Conservation (phyloP, 1,140 invertebrate genomes). For the Diabrotica virgifera region DNA sequence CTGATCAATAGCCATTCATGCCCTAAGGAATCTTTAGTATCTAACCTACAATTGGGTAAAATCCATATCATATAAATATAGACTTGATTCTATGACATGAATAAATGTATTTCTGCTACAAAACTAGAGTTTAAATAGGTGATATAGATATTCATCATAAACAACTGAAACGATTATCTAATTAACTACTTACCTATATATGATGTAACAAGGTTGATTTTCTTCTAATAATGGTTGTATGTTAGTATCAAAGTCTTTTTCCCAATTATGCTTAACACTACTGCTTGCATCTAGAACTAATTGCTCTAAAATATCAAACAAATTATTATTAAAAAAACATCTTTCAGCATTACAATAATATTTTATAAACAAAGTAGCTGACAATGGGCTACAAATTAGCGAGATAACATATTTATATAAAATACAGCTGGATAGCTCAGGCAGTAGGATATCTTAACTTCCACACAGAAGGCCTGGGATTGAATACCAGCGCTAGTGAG, state of each 20-base stretch:
- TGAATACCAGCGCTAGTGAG: too few relatives aligned
- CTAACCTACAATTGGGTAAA: constrained; percentile 58
- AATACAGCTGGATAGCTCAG: too few relatives aligned
- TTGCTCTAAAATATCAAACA: constrained; percentile 65
- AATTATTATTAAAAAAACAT: too few relatives aligned
- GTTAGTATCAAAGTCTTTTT: constrained; percentile 83
- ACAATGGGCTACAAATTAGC: too few relatives aligned
- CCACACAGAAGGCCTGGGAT: too few relatives aligned
- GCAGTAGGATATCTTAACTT: too few relatives aligned
- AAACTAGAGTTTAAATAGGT: neutral
- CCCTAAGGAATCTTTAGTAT: constrained; percentile 71
- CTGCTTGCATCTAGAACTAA: constrained; percentile 65
- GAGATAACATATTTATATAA: too few relatives aligned
- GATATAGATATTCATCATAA: constrained; percentile 7
- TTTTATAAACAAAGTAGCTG: too few relatives aligned
- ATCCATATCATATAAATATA: too few relatives aligned
- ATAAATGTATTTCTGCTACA: too few relatives aligned
- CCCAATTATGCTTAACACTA: constrained; percentile 74
- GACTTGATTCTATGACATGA: too few relatives aligned
- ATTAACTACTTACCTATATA: constrained; percentile 65
- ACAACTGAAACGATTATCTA: constrained; percentile 40
- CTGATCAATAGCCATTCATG: constrained; percentile 94
- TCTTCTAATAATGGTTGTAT: constrained; percentile 75
- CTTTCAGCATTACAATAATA: too few relatives aligned
- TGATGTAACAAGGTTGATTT: constrained; percentile 89